Conservation (phyloP, 1,140 invertebrate genomes). For the Pachyrhynchus sulphureomaculatus region DNA sequence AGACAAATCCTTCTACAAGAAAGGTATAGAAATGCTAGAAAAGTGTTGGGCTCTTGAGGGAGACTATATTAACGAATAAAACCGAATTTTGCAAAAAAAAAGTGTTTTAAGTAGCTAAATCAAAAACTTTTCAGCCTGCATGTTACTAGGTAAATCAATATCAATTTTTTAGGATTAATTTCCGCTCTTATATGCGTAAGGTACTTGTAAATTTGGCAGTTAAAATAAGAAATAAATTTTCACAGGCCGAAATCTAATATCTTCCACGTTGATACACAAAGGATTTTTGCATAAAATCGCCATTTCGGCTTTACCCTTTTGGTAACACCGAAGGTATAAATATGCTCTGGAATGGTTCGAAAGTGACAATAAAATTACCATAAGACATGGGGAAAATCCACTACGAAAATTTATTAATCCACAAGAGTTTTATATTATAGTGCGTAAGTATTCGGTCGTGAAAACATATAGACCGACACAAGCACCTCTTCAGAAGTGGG, state of each 20-base stretch:
- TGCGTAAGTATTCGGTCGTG: not conserved
- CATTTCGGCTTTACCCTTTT: constrained; percentile 16
- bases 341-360: constrained; percentile 8
- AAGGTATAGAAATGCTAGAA: no score
- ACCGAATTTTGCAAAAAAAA: no score
- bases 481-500: not conserved
- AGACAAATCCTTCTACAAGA: no score
- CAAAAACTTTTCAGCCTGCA: no score
- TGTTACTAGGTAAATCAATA: no score
- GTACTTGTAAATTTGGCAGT: constrained; percentile 14
- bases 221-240: constrained; percentile 9
- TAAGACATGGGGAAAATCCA: constrained; percentile 21
- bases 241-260: constrained; percentile 11
- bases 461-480: not conserved
- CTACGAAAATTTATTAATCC: constrained; percentile 22
- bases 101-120: no score
- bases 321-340: constrained; percentile 15
- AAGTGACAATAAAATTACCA: constrained; percentile 24
- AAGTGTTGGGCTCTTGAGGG: no score
- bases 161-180: no score
- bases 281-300: constrained; percentile 28
- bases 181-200: constrained; percentile 11
- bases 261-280: constrained; percentile 16
- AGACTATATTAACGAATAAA: no score
- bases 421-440: not conserved